These are phyloP conservation scores for Pogonomyrmex barbatus DNA, from an alignment of 1,140 invertebrate species.

Conservation along the genomic window DNA sequence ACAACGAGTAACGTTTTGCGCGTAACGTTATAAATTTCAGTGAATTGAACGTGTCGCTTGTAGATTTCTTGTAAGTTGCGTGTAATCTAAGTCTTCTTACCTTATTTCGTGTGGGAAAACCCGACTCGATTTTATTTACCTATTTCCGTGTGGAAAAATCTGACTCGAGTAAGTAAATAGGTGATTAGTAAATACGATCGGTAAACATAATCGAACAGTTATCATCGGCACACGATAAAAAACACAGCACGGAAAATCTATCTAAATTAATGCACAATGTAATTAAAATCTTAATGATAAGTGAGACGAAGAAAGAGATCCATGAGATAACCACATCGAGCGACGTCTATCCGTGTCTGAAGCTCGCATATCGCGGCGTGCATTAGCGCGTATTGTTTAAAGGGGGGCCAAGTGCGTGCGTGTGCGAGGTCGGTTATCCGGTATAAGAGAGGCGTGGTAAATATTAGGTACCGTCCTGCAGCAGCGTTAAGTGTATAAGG, in stretches of 20 bases:
- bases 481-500: slow-evolving; percentile 77
- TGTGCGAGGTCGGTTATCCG: slow-evolving; percentile 74
- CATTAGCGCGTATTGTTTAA: slow-evolving; percentile 71
- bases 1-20: not conserved
- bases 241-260: not conserved
- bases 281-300: not conserved
- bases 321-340: slow-evolving; percentile 14
- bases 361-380: slow-evolving; percentile 37
- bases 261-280: not conserved
- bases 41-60: not conserved
- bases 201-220: not conserved
- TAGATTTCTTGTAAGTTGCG: not conserved
- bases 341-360: not conserved
- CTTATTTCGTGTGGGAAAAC: not conserved
- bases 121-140: not conserved
- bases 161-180: not conserved
- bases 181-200: not conserved
- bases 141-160: not conserved
- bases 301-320: not conserved
- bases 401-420: slow-evolving; percentile 57
- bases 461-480: slow-evolving; percentile 80
- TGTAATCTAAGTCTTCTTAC: not conserved
- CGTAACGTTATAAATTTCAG: not conserved
- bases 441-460: slow-evolving; percentile 78
- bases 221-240: not conserved